Base-by-base conservation (phyloP, 2,113 vertebrate species). In the Paracanthobrama guichenoti region DNA sequence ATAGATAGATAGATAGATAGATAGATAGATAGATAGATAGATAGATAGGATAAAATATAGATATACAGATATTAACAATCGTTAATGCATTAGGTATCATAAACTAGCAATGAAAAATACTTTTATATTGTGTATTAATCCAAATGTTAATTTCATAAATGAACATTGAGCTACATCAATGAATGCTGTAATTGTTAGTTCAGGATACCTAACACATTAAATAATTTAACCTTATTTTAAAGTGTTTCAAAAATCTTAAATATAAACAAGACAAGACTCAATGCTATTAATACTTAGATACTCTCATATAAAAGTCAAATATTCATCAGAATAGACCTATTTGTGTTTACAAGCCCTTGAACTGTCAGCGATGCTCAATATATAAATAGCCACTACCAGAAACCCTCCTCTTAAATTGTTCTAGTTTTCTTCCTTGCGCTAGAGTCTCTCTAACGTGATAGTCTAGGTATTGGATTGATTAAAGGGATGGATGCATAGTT, bases 361-460 rank as follows among this genome's bases (percentile, higher is more conserved):
- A 46, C 35, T 26, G 57, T 26, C 35, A 79, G 12, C 59, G 4
- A 60, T 78, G 57, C 57, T 62, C n/a, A 44, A 26, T 26, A 46
- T 79, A 83, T n/a, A 24, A 72, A 62, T 59, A 74, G 59, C 72
- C 26, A 39, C 3, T 8, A 31, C 6, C 71, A 79, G 46, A 39
- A 82, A n/a, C 12, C 53, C 20, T 28, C 55, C 53, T 53, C 35
- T 55, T 48, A 66, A 64, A 81, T 73, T 28, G 60, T 84, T 86
- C 84, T 82, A 78, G 55, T 10, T 75, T 78, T 76, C 42, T 20
- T 57, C 31, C 46, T 14, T 3, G 24, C 1, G 26, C 12, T 48
- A 22, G 50, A 53, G 80, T 20, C 62, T 14, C 26, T 50, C 6
- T 78, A 78, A 59, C 12, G 35, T 69, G 35, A 69, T 42, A 16